Evolutionary conservation across 2,888 invertebrate genomes (phyloP).

Genomic region (Bellardia bayeri): DNA sequence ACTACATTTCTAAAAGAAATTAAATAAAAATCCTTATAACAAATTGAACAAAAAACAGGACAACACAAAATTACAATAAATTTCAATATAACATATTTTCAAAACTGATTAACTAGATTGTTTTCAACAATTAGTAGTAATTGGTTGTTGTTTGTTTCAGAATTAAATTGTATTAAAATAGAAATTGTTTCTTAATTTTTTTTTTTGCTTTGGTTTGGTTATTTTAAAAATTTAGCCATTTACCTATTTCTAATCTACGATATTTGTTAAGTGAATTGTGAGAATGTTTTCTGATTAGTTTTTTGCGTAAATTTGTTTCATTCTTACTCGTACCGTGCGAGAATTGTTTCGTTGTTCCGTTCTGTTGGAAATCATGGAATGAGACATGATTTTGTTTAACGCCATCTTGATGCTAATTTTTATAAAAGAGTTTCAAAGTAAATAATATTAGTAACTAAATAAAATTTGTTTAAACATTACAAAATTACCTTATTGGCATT

Average conservation of each 20-base stretch:
- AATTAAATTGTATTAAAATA: too few relatives aligned
- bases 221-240: conserved; percentile 78
- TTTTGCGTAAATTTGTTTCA: conserved; percentile 88
- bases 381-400: conserved; percentile 93
- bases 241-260: conserved; percentile 85
- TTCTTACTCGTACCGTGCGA: conserved; percentile 92
- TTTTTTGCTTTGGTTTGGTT: conserved; percentile 29
- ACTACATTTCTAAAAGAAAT: conserved; percentile 64
- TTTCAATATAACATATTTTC: conserved; percentile 19
- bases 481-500: conserved; percentile 88
- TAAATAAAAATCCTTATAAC: conserved; percentile 63
- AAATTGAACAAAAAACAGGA: conserved; percentile 5
- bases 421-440: neutral
- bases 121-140: too few relatives aligned
- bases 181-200: neutral
- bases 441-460: neutral
- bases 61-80: neutral
- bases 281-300: conserved; percentile 84
- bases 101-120: neutral
- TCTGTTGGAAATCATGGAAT: conserved; percentile 95
- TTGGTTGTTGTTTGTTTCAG: too few relatives aligned
- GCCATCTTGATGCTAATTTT: conserved; percentile 88
- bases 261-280: conserved; percentile 85
- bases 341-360: conserved; percentile 92
- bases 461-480: neutral